Evolutionary conservation across 2,113 vertebrate genomes (phyloP).

Genomic region (Ictalurus furcatus): DNA sequence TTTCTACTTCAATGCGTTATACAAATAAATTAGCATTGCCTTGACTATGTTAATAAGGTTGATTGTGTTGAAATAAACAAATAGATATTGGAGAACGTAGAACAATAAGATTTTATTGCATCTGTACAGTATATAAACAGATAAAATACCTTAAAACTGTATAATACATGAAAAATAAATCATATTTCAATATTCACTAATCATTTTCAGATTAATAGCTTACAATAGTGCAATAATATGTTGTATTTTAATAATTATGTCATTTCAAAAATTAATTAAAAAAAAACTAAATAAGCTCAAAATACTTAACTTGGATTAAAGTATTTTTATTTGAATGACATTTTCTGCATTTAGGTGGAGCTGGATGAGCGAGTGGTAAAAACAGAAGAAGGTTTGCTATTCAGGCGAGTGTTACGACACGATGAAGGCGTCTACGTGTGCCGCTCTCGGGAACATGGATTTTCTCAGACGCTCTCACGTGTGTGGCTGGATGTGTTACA

Average conservation of each 20-base stretch:
- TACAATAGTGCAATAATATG: background rate
- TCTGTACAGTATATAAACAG: background rate
- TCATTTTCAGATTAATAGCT: background rate
- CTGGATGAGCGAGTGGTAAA: constrained; percentile 84
- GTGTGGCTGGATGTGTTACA: constrained; percentile 79
- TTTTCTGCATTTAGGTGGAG: constrained; percentile 76
- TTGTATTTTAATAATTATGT: background rate
- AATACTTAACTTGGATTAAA: background rate
- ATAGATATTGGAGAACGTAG: no score
- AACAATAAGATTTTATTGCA: background rate
- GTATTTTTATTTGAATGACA: background rate
- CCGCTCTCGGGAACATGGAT: constrained; percentile 84
- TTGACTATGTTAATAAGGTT: background rate
- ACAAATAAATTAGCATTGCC: background rate
- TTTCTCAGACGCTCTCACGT: constrained; percentile 81
- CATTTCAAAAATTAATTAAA: background rate
- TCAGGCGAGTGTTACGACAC: constrained; percentile 79
- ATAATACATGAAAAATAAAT: background rate
- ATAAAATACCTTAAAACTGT: background rate
- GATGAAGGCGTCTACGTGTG: constrained; percentile 85
- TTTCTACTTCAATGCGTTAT: background rate
- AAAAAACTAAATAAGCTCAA: background rate
- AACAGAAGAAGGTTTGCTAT: constrained; percentile 84
- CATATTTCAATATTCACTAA: background rate
- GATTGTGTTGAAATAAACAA: background rate